Base-by-base conservation (phyloP, 2,113 vertebrate species). In the Elgaria multicarinata region DNA sequence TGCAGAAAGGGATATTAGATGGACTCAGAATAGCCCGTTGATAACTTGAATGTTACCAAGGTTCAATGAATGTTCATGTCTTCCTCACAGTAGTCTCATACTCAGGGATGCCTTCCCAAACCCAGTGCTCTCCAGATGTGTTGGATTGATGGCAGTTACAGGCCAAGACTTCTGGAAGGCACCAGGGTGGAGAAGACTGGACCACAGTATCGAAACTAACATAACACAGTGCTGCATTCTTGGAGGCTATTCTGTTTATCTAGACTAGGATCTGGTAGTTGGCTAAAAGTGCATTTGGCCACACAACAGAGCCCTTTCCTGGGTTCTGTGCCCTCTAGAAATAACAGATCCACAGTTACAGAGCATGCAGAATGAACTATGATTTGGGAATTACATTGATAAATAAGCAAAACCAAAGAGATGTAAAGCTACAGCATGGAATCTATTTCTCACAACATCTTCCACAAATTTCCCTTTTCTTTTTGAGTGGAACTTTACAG, bases 21-120 rank as follows among this genome's bases (percentile, higher is more conserved):
- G 0, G 42, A 42, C 84, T 46, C 44, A 46, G 42, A n/a, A 93
- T 83, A 94, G 42, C 26, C 26, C 33, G 66, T 39, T 74, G 53
- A 83, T 58, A 66, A 72, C 14, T 53, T 81, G 75, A 89, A 76
- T 13, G 4, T 67, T 31, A 3, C 0, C 20, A 3, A 87, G 72
- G 36, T 89, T 82, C 74, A 88, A 58, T 81, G 18, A 67, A 26
- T 14, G 9, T 5, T 64, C 33, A 20, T 39, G 22, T 55, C n/a
- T 72, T 3, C 36, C 91, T 39, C 66, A 86, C 72, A 82, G 90
- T 74, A 88, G 89, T 79, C 42, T 89, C 90, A 81, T 50, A 36
- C 36, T 92, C 72, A 86, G 85, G 90, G 66, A 66, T 89, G 80
- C 87, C 90, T 89, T 53, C 50, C 50, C 50, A 6, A 53, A 10